Evolutionary conservation across 2,888 invertebrate genomes (phyloP).

Genomic region (Nomada fucata): DNA sequence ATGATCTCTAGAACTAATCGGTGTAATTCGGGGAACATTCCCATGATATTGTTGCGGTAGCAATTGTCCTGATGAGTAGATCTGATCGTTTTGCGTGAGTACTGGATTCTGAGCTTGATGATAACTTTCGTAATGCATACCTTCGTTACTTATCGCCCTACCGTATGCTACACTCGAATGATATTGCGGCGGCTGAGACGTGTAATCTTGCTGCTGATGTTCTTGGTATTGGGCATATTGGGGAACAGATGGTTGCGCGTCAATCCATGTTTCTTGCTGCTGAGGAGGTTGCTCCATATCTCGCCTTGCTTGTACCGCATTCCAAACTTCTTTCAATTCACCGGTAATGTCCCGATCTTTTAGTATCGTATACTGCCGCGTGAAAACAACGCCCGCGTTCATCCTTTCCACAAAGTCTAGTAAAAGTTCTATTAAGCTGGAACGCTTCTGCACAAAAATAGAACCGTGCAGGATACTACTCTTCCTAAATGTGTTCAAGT

Average conservation of each 20-base stretch:
- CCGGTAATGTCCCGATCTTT: constrained; percentile 90
- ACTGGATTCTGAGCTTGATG: constrained; percentile 67
- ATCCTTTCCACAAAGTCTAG: constrained; percentile 90
- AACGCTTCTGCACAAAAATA: constrained; percentile 85
- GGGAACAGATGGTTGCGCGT: constrained; percentile 77
- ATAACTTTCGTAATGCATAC: constrained; percentile 68
- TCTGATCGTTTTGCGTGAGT: constrained; percentile 70
- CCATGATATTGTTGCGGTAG: constrained; percentile 67
- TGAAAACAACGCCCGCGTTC: constrained; percentile 88
- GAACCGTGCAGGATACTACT: neutral
- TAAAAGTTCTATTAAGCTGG: constrained; percentile 88
- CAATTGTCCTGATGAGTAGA: constrained; percentile 69
- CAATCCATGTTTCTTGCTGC: constrained; percentile 80
- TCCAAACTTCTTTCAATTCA: constrained; percentile 91
- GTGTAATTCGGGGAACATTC: constrained; percentile 65
- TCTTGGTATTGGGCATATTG: constrained; percentile 75
- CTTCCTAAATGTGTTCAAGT: neutral
- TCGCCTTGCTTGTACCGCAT: constrained; percentile 87
- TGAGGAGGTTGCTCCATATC: constrained; percentile 85
- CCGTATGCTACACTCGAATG: constrained; percentile 69
- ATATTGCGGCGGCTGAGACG: constrained; percentile 75
- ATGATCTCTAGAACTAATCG: constrained; percentile 70
- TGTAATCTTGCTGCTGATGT: constrained; percentile 67
- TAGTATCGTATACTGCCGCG: constrained; percentile 86
- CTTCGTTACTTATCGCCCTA: constrained; percentile 63